These are phyloP conservation scores for Synergus umbraculus DNA, from an alignment of 2,888 invertebrate genomes.

Conservation along the genomic window DNA sequence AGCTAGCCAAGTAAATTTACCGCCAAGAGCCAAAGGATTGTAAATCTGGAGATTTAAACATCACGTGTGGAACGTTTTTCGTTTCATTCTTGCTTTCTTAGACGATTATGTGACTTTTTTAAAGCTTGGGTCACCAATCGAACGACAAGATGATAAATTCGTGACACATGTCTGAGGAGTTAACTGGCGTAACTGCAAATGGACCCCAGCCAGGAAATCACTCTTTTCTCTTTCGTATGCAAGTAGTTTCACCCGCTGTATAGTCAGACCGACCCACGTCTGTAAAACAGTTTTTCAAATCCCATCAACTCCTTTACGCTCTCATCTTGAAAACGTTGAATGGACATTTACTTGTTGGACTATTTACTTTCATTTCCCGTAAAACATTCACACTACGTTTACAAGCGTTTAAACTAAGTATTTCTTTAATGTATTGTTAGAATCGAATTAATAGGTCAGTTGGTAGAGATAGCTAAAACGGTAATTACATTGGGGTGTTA, in stretches of 20 bases:
- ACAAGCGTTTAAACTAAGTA: neutral
- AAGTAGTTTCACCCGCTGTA: neutral
- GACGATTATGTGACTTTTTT: neutral
- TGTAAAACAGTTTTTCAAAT: neutral
- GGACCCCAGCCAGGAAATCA: slow-evolving; percentile 6
- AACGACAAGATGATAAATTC: slow-evolving; percentile 9
- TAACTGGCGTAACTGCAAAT: slow-evolving; percentile 26
- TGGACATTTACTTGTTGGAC: neutral
- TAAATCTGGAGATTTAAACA: neutral
- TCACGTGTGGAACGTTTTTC: neutral
- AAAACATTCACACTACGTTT: neutral
- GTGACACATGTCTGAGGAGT: slow-evolving; percentile 22
- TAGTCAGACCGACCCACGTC: neutral
- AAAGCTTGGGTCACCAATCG: neutral
- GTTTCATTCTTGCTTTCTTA: neutral
- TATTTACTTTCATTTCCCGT: neutral
- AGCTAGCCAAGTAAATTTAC: neutral
- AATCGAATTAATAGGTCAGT: neutral
- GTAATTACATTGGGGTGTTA: neutral
- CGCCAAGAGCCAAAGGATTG: neutral
- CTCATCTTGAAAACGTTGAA: neutral
- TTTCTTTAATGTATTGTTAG: neutral
- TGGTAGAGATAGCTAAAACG: neutral
- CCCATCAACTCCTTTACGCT: neutral
- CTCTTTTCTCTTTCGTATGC: slow-evolving; percentile 17